Evolutionary conservation across 2,113 vertebrate species (phyloP).

Genomic region (Pipa parva): DNA sequence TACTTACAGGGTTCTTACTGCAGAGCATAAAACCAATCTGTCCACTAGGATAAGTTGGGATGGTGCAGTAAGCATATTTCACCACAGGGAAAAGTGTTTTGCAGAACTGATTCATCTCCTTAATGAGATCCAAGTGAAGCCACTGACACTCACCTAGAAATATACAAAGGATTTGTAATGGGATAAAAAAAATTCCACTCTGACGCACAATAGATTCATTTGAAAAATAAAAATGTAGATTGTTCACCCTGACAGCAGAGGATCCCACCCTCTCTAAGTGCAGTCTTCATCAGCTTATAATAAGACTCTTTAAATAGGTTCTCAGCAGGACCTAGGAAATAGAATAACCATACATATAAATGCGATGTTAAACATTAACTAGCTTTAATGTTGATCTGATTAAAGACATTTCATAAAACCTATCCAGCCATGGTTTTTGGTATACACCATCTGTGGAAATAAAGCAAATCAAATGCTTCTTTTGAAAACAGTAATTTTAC

Average conservation of each 20-base stretch:
- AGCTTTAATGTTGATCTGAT: too few species aligned
- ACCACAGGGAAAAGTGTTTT: constrained; percentile 91
- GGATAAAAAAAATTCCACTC: too few species aligned
- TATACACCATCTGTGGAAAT: too few species aligned
- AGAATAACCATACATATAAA: too few species aligned
- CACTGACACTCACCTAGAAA: constrained; percentile 90
- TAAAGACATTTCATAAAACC: too few species aligned
- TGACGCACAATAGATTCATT: too few species aligned
- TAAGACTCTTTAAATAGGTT: constrained; percentile 97
- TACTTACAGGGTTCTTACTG: constrained; percentile 88
- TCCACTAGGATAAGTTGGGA: constrained; percentile 93
- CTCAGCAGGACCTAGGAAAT: constrained; percentile 83
- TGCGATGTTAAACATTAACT: too few species aligned
- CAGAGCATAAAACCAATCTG: constrained; percentile 99
- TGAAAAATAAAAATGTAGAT: background rate
- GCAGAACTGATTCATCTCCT: constrained; percentile 94
- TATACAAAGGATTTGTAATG: too few species aligned
- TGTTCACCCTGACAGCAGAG: constrained; percentile 92
- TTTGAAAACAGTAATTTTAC: too few species aligned
- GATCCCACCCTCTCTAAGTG: constrained; percentile 83
- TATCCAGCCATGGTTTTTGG: too few species aligned
- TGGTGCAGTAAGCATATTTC: constrained; percentile 90
- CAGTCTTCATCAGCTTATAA: constrained; percentile 95
- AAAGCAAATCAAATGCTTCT: too few species aligned
- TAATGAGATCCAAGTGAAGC: constrained; percentile 96